Conservation (phyloP, 2,113 vertebrate species). For the Dicaeum eximium region DNA sequence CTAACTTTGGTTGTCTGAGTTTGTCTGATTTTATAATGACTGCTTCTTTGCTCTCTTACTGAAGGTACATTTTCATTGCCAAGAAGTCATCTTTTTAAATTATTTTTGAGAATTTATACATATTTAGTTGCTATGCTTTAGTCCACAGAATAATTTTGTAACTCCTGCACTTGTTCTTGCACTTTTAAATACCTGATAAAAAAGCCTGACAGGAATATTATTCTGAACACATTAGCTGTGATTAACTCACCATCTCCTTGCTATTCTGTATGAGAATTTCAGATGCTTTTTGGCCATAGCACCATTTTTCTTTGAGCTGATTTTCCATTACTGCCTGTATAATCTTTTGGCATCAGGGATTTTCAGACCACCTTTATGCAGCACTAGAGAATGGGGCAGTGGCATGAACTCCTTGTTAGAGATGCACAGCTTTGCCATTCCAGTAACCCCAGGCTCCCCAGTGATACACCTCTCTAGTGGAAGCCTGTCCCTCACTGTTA, state of each 20-base stretch:
- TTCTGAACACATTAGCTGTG: background rate
- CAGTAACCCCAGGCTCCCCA: background rate
- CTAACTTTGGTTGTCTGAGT: background rate
- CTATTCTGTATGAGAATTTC: background rate
- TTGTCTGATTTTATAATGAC: background rate
- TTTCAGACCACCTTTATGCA: background rate
- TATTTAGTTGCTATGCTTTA: background rate
- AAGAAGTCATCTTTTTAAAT: background rate
- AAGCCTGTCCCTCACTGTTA: background rate
- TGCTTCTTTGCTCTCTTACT: background rate
- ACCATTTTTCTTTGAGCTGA: background rate
- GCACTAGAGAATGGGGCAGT: background rate
- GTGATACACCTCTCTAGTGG: accelerated
- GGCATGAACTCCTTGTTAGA: background rate
- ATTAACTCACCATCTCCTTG: background rate
- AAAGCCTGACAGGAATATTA: background rate
- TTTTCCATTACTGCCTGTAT: background rate
- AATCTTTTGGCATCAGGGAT: background rate
- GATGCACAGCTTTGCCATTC: background rate
- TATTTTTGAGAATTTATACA: background rate
- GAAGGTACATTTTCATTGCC: background rate
- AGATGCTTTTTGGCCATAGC: background rate
- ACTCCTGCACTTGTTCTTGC: background rate
- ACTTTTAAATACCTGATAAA: background rate
- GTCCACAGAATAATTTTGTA: background rate